Evolutionary conservation across 2,797 vertebrate species (phyloP).

Genomic region (Hephaestus fuliginosus): DNA sequence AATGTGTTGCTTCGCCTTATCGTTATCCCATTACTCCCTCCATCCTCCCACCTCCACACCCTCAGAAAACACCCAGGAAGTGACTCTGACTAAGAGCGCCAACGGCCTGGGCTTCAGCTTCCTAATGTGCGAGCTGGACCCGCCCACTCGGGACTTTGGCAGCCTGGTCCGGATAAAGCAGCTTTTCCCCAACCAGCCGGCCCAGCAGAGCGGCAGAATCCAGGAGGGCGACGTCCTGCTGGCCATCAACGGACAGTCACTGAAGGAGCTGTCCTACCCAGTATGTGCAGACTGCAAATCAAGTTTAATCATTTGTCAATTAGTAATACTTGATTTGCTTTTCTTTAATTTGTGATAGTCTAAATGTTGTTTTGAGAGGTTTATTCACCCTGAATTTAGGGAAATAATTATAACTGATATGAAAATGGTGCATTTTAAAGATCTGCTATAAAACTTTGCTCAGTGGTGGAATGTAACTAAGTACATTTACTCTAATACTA

Average conservation of each 20-base stretch:
- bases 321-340: neutral
- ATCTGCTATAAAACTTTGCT: no score
- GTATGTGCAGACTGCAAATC: conserved; percentile 70
- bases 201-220: conserved; percentile 87
- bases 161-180: conserved; percentile 88
- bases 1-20: neutral
- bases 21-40: neutral
- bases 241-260: conserved; percentile 88
- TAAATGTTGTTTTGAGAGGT: neutral
- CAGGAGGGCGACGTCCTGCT: conserved; percentile 90
- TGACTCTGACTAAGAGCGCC: conserved; percentile 88
- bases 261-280: conserved; percentile 89
- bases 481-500: no score
- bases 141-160: conserved; percentile 70
- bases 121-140: conserved; percentile 83
- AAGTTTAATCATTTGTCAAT: neutral
- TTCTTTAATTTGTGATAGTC: neutral
- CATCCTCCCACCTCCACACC: neutral
- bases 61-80: conserved; percentile 88
- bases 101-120: conserved; percentile 92
- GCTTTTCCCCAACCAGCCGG: conserved; percentile 92
- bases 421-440: no score
- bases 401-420: neutral
- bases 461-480: no score
- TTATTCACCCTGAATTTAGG: neutral